Evolutionary conservation across 2,888 invertebrate species (phyloP), one percentile per base, ranked within the genome.

Genomic region (Habroteleia sp.): DNA sequence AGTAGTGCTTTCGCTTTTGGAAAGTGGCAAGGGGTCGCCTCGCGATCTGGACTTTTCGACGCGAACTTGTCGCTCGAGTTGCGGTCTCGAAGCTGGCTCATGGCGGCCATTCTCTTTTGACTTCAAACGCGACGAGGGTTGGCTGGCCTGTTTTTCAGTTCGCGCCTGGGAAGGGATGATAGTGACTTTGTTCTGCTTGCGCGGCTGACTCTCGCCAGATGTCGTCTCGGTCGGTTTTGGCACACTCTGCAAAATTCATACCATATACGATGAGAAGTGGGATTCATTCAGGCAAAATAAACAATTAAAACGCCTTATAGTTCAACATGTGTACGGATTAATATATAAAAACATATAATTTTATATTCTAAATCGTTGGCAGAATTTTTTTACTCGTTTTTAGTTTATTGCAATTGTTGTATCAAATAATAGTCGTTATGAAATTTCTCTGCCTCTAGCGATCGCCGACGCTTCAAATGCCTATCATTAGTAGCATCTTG

Each of bases 101-200:
- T 83, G 82, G 56, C 86, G 83, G 74, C 87, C 87, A 84, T 88
- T 88, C 82, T 87, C 85, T 48, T 82, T 84, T 5, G 78, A 73
- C 79, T 86, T 87, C 65, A 81, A 72, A 33, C 81, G 74, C 7
- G 77, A 42, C 16, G 80, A 77, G 58, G 84, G 78, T 78, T 80
- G 79, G 77, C 78, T 72, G 66, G 82, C 76, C 77, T 81, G 84
- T 65, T 83, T 85, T 33, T 85, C 85, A 66, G 73, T 83, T 62
- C 84, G 84, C 37, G 87, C 85, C 76, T 88, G 87, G 25, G 88
- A 84, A n/a, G 89, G 89, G 62, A 89, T 85, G 80, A 89, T 89
- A 54, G 88, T 89, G 78, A 89, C 88, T 84, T 89, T 89, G 80
- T 88, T 89, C 77, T 87, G 88, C 79, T 89, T 89, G 14, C 88